Percentiles rank a stretch among this genome's conserved stretches.
Evolutionary conservation across 2,888 invertebrate genomes (phyloP).

Genomic region (Agrilus cyanescens): DNA sequence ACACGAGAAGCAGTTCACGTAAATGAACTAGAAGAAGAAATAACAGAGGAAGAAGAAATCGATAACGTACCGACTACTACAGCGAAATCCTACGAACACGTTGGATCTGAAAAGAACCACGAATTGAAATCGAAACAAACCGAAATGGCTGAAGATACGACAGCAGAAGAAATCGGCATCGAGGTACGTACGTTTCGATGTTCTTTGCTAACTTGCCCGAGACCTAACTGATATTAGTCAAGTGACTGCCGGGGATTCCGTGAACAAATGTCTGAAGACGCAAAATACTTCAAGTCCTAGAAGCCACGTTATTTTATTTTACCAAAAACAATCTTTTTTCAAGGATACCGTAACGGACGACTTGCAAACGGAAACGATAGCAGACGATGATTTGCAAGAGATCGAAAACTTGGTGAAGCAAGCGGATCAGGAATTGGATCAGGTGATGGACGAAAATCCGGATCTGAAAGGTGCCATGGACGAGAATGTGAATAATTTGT

Average conservation of each 20-base stretch:
- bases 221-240: no score
- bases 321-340: no score
- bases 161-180: slow-evolving; percentile 1
- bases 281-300: no score
- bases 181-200: no score
- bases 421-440: slow-evolving; percentile 23
- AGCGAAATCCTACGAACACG: slow-evolving; percentile 8
- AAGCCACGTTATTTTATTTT: no score
- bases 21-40: slow-evolving; percentile 12
- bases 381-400: slow-evolving; percentile 23
- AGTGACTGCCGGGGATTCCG: no score
- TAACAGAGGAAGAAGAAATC: slow-evolving; percentile 8
- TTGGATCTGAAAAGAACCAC: not conserved
- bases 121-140: not conserved
- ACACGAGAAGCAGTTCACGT: no score
- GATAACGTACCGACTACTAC: not conserved
- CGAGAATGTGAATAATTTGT: slow-evolving; percentile 6
- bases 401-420: slow-evolving; percentile 28
- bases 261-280: no score
- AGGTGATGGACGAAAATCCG: slow-evolving; percentile 26
- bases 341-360: no score
- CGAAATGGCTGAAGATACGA: slow-evolving; percentile 1
- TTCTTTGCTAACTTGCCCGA: no score
- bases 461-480: slow-evolving; percentile 19
- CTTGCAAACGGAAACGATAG: no score